phyloP scores from a whole-genome alignment of 2,888 invertebrate species.

The Heterodera filipjevi region DNA sequence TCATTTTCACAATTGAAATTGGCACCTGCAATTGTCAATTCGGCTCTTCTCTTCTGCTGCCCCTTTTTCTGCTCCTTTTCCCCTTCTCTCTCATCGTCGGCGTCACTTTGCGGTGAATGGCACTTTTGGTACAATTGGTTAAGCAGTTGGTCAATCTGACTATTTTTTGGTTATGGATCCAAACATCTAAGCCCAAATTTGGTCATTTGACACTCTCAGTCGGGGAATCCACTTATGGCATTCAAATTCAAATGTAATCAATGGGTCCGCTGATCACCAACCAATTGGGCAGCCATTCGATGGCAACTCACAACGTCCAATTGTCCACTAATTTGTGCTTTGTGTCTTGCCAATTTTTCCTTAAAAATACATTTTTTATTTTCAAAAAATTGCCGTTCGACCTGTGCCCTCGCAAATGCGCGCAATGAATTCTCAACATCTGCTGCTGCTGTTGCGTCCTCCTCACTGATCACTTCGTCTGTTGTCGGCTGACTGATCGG shows the following conservation, averaged over 20 bases:
- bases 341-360: background rate
- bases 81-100: no score
- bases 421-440: background rate
- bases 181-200: no score
- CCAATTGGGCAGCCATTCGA: constrained; percentile 33
- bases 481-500: background rate
- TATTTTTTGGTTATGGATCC: no score
- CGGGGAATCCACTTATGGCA: background rate
- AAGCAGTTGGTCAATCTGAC: background rate
- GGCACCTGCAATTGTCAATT: background rate
- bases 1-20: background rate
- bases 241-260: background rate
- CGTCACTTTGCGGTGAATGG: background rate
- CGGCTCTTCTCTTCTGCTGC: background rate
- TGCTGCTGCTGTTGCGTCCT: background rate
- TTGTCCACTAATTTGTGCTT: constrained; percentile 19
- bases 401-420: background rate
- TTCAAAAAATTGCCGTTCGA: background rate
- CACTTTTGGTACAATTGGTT: background rate
- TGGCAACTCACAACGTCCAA: constrained; percentile 40
- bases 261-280: constrained; percentile 17
- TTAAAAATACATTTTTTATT: background rate
- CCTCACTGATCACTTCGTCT: background rate
- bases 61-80: background rate
- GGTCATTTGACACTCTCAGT: no score